Conservation (phyloP, 2,888 invertebrate genomes). For the Andrena camellia region DNA sequence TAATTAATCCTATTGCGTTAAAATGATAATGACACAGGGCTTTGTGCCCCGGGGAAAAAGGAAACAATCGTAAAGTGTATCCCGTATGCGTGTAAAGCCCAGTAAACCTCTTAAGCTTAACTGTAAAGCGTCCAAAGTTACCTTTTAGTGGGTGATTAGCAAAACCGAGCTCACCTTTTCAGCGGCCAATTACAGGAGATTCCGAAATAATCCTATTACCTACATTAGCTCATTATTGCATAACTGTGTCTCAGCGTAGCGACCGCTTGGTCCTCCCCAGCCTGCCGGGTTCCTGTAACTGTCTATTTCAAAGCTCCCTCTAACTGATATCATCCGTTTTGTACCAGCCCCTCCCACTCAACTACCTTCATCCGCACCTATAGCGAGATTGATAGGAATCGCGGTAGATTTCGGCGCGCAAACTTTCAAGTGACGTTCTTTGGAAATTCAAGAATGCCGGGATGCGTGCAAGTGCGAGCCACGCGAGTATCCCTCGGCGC, state of each 20-base stretch:
- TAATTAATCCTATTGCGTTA: slow-evolving; percentile 64
- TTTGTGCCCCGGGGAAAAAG: slow-evolving; percentile 60
- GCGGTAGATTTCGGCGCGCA: neutral
- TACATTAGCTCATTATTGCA: slow-evolving; percentile 85
- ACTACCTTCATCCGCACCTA: neutral
- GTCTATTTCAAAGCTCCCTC: slow-evolving; percentile 60
- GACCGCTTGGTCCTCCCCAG: slow-evolving; percentile 69
- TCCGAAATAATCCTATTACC: slow-evolving; percentile 84
- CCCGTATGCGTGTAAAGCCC: slow-evolving; percentile 69
- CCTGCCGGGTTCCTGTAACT: slow-evolving; percentile 56
- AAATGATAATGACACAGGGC: slow-evolving; percentile 63
- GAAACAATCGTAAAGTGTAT: slow-evolving; percentile 70
- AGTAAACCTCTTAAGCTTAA: slow-evolving; percentile 81
- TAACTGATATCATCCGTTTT: slow-evolving; percentile 40
- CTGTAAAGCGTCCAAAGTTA: slow-evolving; percentile 78
- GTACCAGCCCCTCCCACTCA: neutral
- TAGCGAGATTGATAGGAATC: slow-evolving; percentile 5
- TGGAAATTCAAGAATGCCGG: neutral
- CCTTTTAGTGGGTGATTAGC: slow-evolving; percentile 78
- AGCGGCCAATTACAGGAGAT: slow-evolving; percentile 84
- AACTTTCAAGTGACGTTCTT: neutral
- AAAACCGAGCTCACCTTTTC: slow-evolving; percentile 84
- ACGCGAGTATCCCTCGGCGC: neutral
- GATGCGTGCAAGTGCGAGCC: slow-evolving; percentile 2
- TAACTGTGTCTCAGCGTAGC: slow-evolving; percentile 76